Conservation (phyloP, 2,113 vertebrate species). For the Columba janthina region DNA sequence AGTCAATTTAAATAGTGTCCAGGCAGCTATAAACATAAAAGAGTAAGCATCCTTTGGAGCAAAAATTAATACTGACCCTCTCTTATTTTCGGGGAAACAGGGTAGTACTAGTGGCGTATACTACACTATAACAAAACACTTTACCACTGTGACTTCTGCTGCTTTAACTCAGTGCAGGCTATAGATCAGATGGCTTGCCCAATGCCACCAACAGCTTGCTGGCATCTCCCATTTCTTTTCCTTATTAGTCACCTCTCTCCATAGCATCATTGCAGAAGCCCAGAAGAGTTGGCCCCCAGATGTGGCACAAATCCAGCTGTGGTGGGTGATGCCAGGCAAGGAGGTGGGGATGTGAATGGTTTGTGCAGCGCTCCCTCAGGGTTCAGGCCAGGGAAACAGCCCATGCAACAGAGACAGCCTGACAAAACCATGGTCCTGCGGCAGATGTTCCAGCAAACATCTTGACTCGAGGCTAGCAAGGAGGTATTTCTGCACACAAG, state of each 20-base stretch:
- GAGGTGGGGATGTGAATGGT: neutral
- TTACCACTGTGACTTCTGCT: neutral
- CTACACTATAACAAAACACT: neutral
- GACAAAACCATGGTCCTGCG: neutral
- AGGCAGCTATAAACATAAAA: no score
- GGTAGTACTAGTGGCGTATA: neutral
- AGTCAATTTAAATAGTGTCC: no score
- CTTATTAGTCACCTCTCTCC: neutral
- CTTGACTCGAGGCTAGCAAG: neutral
- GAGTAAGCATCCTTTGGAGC: no score
- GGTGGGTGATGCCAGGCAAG: neutral
- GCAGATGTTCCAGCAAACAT: neutral
- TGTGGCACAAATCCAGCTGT: neutral
- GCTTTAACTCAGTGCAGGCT: neutral
- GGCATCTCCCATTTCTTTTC: neutral
- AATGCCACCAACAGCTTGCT: neutral
- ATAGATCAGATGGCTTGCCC: neutral
- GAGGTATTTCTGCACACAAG: neutral
- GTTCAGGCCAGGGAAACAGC: neutral
- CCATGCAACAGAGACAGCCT: neutral
- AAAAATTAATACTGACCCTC: no score
- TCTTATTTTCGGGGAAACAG: no score
- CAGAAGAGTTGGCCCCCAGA: neutral
- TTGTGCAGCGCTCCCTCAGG: neutral
- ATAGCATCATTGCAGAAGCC: neutral